Percentiles rank a stretch among this genome's conserved stretches.
These are phyloP conservation scores for Suricata suricatta DNA, from an alignment of 2,113 vertebrate species.

Conservation along the genomic window DNA sequence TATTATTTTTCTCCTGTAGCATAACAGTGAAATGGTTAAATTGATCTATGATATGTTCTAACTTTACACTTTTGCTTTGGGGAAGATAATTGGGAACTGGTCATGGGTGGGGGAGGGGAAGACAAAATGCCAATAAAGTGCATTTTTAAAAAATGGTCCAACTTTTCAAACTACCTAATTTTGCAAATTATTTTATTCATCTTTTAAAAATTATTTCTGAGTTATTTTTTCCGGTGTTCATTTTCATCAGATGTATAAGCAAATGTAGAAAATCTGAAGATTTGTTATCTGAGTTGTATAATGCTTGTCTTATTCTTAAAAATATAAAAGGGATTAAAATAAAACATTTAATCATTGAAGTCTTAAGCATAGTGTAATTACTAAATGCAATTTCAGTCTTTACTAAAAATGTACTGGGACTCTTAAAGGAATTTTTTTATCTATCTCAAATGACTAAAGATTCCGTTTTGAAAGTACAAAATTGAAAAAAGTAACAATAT, in stretches of 20 bases:
- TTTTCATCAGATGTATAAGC: conserved; percentile 32
- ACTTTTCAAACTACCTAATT: conserved; percentile 3
- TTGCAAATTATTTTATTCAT: conserved; percentile 22
- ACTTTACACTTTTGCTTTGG: not conserved
- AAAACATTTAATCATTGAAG: not conserved
- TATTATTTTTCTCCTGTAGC: not conserved
- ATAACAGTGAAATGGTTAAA: not conserved
- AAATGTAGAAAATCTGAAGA: conserved; percentile 45
- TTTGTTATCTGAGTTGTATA: not conserved
- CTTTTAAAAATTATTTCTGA: conserved; percentile 29
- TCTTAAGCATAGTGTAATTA: not conserved
- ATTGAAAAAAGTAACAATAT: not conserved
- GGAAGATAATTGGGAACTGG: not conserved
- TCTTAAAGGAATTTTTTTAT: conserved; percentile 39
- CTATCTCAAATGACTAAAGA: conserved; percentile 35
- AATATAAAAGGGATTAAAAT: conserved; percentile 45
- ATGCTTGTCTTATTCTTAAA: conserved; percentile 50
- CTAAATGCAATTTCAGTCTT: conserved; percentile 35
- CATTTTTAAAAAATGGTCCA: not conserved
- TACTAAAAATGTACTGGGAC: conserved; percentile 34
- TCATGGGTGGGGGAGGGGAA: not conserved
- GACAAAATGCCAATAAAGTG: not conserved
- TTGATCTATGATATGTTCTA: not conserved
- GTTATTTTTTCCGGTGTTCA: not conserved
- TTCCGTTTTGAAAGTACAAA: conserved; percentile 10